Evolutionary conservation across 2,888 invertebrate species (phyloP).

Genomic region (Ariolimax columbianus): DNA sequence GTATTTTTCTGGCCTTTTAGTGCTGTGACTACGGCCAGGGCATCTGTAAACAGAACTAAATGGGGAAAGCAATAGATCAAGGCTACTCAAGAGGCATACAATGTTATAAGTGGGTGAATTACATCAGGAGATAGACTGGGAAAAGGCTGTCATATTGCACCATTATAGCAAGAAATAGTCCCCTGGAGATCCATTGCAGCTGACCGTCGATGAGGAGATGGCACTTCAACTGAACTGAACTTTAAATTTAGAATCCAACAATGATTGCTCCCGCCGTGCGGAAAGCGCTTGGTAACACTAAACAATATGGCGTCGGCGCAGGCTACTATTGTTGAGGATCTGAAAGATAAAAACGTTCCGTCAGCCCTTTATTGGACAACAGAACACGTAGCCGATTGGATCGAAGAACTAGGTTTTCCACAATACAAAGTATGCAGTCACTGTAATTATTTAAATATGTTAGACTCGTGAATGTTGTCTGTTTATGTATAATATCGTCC

Average conservation of each 20-base stretch:
- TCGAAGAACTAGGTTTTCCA: constrained; percentile 73
- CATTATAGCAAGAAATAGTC: too few species aligned
- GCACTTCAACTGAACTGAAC: too few species aligned
- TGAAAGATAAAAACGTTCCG: constrained; percentile 75
- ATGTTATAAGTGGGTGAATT: too few species aligned
- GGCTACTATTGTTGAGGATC: constrained; percentile 63
- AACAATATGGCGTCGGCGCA: constrained; percentile 59
- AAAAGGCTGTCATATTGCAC: too few species aligned
- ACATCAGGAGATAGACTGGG: too few species aligned
- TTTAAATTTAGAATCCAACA: neutral
- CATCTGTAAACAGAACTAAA: too few species aligned
- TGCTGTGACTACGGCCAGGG: too few species aligned
- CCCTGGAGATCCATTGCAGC: too few species aligned
- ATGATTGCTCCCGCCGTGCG: constrained; percentile 22
- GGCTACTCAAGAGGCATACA: too few species aligned
- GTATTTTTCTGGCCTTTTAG: too few species aligned
- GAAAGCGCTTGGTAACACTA: constrained; percentile 45
- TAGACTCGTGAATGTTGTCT: neutral
- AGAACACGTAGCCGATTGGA: constrained; percentile 74
- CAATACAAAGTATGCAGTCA: constrained; percentile 66
- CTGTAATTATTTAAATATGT: neutral
- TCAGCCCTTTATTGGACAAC: constrained; percentile 72
- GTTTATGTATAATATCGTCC: neutral
- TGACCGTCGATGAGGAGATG: too few species aligned
- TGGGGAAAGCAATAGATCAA: too few species aligned